phyloP scores from a whole-genome alignment of 2,113 vertebrate genomes.

The Corythornis cristatus region DNA sequence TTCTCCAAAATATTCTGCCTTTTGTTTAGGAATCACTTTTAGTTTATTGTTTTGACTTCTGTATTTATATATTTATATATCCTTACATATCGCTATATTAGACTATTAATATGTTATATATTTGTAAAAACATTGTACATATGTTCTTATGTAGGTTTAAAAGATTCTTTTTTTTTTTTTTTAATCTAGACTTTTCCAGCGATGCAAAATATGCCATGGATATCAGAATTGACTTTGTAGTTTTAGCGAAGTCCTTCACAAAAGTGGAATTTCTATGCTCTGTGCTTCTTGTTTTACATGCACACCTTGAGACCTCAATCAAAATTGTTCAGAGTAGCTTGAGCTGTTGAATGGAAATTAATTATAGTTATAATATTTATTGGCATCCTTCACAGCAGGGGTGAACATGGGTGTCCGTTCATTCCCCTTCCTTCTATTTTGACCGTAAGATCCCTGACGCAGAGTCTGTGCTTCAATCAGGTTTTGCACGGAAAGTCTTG shows the following conservation, averaged over 20 bases:
- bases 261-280: neutral
- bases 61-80: neutral
- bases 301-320: neutral
- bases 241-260: neutral
- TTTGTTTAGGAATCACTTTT: neutral
- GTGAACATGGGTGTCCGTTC: neutral
- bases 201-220: neutral
- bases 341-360: neutral
- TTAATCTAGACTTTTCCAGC: neutral
- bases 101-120: neutral
- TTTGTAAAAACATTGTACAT: neutral
- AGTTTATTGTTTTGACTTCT: neutral
- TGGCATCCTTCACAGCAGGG: neutral
- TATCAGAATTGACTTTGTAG: neutral
- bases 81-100: neutral
- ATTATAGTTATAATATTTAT: neutral
- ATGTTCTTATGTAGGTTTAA: neutral
- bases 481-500: neutral
- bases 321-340: neutral
- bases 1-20: neutral
- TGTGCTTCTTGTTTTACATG: neutral
- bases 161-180: neutral
- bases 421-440: neutral
- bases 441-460: neutral
- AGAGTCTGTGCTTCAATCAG: neutral